Percentiles rank a stretch among this genome's conserved stretches.
These are phyloP conservation scores for Mastigias papua DNA, from an alignment of 30 jellyfish, hydroid and myxozoan genomes.

Conservation along the genomic window DNA sequence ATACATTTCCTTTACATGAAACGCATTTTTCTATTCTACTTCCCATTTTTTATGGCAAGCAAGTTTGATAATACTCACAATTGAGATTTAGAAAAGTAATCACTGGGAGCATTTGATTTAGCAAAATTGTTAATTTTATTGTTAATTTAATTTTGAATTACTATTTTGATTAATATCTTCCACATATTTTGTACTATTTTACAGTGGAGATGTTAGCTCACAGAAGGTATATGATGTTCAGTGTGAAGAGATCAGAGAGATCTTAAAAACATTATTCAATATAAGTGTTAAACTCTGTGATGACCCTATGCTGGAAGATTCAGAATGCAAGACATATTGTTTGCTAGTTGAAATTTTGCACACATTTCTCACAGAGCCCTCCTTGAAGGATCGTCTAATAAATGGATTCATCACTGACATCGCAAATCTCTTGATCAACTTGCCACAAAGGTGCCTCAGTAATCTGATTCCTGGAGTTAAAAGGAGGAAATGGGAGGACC, in stretches of 20 bases:
- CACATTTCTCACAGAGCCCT: slow-evolving; percentile 5
- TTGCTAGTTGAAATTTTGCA: slow-evolving; percentile 28
- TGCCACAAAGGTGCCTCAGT: slow-evolving; percentile 68
- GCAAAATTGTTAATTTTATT: no score
- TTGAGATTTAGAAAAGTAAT: no score
- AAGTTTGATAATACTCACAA: no score
- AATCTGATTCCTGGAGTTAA: slow-evolving; percentile 49
- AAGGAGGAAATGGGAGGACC: slow-evolving; percentile 67
- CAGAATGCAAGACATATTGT: slow-evolving; percentile 6
- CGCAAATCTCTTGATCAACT: slow-evolving; percentile 75
- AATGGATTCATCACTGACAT: slow-evolving; percentile 59
- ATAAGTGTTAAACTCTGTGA: slow-evolving; percentile 51
- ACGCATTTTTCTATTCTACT: no score
- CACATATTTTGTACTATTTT: no score
- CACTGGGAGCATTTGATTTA: no score
- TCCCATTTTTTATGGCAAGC: no score
- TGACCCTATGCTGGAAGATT: not conserved
- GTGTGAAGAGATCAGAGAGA: slow-evolving; percentile 51
- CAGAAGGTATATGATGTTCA: not conserved
- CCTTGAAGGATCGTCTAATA: not conserved
- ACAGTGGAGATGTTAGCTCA: not conserved
- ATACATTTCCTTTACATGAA: no score
- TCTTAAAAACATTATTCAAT: slow-evolving; percentile 79
- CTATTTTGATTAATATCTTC: no score
- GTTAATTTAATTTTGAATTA: no score